These are phyloP conservation scores for Octonoba sinensis DNA, from an alignment of 2,888 invertebrate genomes.

Conservation along the genomic window DNA sequence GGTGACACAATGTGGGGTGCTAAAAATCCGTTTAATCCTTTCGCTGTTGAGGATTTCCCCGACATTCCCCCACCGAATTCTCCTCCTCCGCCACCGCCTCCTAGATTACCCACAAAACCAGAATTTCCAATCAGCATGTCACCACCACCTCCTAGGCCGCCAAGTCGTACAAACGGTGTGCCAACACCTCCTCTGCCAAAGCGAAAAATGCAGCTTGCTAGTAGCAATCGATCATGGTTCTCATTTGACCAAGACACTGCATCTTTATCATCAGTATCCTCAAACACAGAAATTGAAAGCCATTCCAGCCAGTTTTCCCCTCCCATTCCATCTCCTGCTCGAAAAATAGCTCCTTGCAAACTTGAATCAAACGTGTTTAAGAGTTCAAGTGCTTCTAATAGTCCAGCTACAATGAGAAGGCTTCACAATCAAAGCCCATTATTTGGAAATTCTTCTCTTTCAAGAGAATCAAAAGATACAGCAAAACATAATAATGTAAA, in stretches of 20 bases:
- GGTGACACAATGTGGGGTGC: neutral
- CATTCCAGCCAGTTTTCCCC: constrained; percentile 1
- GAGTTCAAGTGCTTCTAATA: constrained; percentile 29
- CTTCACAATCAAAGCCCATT: neutral
- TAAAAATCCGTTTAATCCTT: constrained; percentile 55
- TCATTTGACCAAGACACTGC: constrained; percentile 54
- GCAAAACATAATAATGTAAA: neutral
- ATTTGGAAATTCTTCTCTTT: neutral
- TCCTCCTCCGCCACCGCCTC: constrained; percentile 58
- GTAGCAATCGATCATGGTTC: constrained; percentile 31
- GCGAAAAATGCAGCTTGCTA: constrained; percentile 19
- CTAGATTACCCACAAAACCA: constrained; percentile 39
- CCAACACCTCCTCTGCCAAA: constrained; percentile 47
- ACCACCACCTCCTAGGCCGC: constrained; percentile 41
- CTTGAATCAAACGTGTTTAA: constrained; percentile 9
- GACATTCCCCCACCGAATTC: constrained; percentile 35
- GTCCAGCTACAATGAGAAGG: constrained; percentile 16
- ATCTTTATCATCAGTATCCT: neutral
- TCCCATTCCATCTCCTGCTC: constrained; percentile 48
- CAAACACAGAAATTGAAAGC: neutral
- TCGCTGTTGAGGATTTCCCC: constrained; percentile 27
- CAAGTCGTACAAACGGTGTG: constrained; percentile 12
- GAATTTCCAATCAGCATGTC: constrained; percentile 22
- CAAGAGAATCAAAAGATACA: constrained; percentile 1
- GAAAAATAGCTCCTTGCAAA: constrained; percentile 40